phyloP scores from a whole-genome alignment of 2,113 vertebrate species.

The Gallinago media region DNA sequence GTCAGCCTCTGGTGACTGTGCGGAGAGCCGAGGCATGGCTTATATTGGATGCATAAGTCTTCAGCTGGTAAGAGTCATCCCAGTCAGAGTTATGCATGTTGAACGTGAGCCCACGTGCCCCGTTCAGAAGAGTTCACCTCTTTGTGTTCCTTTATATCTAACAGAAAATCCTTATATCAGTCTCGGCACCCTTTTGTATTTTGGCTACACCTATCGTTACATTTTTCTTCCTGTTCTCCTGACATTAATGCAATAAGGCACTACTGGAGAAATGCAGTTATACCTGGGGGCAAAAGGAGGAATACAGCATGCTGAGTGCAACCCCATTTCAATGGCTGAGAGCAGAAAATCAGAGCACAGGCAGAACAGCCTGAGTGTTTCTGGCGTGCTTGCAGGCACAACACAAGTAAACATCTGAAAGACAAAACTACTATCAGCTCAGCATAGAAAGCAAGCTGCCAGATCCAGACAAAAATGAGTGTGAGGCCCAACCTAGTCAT shows the following conservation, averaged over 20 bases:
- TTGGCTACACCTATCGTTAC: neutral
- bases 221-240: neutral
- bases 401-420: conserved; percentile 57
- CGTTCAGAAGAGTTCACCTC: neutral
- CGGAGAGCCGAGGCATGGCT: neutral
- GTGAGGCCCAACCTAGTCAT: conserved; percentile 41
- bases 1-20: neutral
- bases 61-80: neutral
- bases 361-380: conserved; percentile 23
- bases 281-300: neutral
- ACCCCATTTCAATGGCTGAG: neutral
- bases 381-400: conserved; percentile 49
- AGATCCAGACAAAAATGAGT: conserved; percentile 43
- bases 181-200: neutral
- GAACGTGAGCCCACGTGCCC: neutral
- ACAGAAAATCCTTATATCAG: neutral
- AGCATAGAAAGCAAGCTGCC: conserved; percentile 23
- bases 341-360: neutral
- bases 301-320: neutral
- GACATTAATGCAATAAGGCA: neutral
- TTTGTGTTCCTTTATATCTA: neutral
- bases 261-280: neutral
- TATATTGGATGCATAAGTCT: neutral
- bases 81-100: neutral
- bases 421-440: conserved; percentile 56